A percentile compares a stretch with the other conserved stretches of the same genome.
Evolutionary conservation across 1,140 invertebrate genomes (phyloP).

Genomic region (Drosophila navojoa): DNA sequence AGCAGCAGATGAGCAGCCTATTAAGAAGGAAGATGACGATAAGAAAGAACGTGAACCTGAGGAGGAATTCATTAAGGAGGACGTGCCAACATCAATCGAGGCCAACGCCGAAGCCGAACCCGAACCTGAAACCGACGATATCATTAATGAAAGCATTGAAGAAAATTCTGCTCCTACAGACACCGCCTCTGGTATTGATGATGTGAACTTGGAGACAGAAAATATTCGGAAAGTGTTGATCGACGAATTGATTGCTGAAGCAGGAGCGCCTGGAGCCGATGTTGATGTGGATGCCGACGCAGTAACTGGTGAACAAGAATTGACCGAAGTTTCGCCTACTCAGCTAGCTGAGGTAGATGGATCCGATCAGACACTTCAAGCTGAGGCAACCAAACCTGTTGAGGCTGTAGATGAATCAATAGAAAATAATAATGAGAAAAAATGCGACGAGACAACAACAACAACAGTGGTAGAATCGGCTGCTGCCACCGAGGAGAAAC

Average conservation of each 20-base stretch:
- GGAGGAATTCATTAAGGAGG: constrained; percentile 63
- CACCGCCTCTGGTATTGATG: constrained; percentile 36
- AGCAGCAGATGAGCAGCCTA: constrained; percentile 23
- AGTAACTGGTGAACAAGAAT: constrained; percentile 5
- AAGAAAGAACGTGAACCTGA: constrained; percentile 40
- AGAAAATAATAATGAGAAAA: constrained; percentile 19
- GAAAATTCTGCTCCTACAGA: constrained; percentile 20
- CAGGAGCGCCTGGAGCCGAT: constrained; percentile 38
- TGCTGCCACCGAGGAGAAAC: constrained; percentile 25
- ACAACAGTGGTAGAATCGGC: neutral
- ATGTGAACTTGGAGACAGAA: constrained; percentile 57
- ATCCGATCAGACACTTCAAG: constrained; percentile 6
- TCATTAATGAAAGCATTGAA: neutral
- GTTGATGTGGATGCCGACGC: constrained; percentile 21
- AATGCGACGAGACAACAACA: constrained; percentile 9
- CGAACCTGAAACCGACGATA: neutral
- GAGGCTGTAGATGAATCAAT: constrained; percentile 15
- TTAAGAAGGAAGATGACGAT: constrained; percentile 7
- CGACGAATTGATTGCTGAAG: constrained; percentile 66
- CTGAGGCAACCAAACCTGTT: constrained; percentile 10
- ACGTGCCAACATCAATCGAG: constrained; percentile 13
- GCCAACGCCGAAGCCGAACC: neutral
- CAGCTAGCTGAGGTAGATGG: constrained; percentile 23
- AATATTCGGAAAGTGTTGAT: constrained; percentile 63
- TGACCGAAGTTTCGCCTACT: constrained; percentile 15